Percentiles rank a stretch among this genome's conserved stretches.
phyloP scores from a whole-genome alignment of 1,140 invertebrate species.

The Acarapis woodi region DNA sequence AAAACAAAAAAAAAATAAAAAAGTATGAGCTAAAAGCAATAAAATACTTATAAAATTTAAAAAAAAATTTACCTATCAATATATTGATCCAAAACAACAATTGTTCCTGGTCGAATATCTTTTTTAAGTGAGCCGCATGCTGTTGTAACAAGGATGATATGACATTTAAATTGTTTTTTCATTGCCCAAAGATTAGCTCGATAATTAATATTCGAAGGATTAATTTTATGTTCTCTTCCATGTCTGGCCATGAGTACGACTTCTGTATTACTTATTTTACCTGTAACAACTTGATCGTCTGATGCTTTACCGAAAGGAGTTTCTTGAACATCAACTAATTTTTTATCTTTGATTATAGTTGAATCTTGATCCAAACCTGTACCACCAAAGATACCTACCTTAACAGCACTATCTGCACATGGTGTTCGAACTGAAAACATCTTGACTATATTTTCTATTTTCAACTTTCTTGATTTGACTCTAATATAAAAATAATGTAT shows the following conservation, averaged over 20 bases:
- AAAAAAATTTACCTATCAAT: constrained; percentile 38
- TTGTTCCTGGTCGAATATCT: constrained; percentile 51
- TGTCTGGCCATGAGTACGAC: constrained; percentile 29
- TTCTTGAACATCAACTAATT: constrained; percentile 25
- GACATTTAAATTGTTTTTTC: constrained; percentile 53
- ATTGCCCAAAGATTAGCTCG: constrained; percentile 87
- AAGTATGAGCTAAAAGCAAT: not conserved
- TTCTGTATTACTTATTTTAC: constrained; percentile 32
- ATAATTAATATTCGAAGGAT: constrained; percentile 65
- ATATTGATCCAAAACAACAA: constrained; percentile 72
- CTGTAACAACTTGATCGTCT: constrained; percentile 45
- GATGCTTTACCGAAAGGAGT: constrained; percentile 44
- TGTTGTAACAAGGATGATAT: constrained; percentile 64
- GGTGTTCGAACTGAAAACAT: no score
- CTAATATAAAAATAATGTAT: not conserved
- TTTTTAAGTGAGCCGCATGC: constrained; percentile 74
- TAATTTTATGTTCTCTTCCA: constrained; percentile 48
- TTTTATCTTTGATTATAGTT: constrained; percentile 37
- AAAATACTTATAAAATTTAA: not conserved
- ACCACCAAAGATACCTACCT: constrained; percentile 88
- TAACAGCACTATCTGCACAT: no score
- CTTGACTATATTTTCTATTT: no score
- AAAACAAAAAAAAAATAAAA: constrained; percentile 5
- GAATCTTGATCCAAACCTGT: constrained; percentile 55
- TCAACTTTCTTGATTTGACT: no score